Percentiles rank a stretch among this genome's conserved stretches.
Conservation (phyloP, 2,888 invertebrate species). For the Tetropium fuscum region DNA sequence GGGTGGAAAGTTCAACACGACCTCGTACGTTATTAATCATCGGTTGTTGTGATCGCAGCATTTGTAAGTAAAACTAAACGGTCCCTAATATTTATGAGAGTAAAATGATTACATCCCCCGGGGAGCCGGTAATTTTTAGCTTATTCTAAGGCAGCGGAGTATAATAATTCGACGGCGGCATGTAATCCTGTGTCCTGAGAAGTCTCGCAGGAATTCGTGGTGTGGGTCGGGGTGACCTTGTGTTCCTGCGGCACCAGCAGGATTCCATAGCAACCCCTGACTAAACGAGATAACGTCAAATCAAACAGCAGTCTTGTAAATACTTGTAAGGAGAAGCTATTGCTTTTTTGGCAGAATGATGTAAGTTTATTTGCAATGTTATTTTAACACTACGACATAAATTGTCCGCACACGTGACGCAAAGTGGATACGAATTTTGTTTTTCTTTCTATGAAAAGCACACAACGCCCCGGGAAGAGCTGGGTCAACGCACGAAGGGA, state of each 20-base stretch:
- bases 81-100: constrained; percentile 7
- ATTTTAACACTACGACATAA: constrained; percentile 20
- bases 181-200: constrained; percentile 36
- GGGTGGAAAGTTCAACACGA: not conserved
- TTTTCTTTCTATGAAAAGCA: not conserved
- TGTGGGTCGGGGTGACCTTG: constrained; percentile 38
- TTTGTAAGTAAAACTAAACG: constrained; percentile 10
- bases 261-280: constrained; percentile 54
- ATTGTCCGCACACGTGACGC: constrained; percentile 1
- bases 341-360: constrained; percentile 31
- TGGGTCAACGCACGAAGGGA: too few species aligned
- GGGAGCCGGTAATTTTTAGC: constrained; percentile 8
- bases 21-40: not conserved
- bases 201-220: constrained; percentile 40
- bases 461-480: constrained; percentile 15
- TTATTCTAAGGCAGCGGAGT: constrained; percentile 11
- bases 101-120: not conserved
- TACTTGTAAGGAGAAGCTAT: constrained; percentile 36
- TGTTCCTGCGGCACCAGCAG: constrained; percentile 48
- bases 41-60: not conserved
- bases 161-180: constrained; percentile 40
- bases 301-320: constrained; percentile 44
- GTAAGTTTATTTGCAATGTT: constrained; percentile 33
- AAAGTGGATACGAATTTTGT: constrained; percentile 9
- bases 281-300: constrained; percentile 52